phyloP scores from a whole-genome alignment of 2,888 invertebrate species.

The Byasa hedistus region DNA sequence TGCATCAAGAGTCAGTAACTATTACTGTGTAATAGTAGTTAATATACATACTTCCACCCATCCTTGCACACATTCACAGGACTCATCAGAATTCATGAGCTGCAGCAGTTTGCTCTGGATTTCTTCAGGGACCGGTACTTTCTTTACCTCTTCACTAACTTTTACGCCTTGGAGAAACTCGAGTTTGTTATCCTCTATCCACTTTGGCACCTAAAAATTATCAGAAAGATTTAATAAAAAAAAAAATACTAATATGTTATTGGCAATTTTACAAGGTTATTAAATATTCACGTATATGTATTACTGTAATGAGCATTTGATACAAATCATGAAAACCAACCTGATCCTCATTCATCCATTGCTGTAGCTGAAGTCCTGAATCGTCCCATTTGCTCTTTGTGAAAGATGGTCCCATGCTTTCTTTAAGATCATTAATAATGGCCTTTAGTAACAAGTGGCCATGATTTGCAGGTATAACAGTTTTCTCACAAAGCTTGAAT shows the following conservation, averaged over 20 bases:
- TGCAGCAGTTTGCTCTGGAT: constrained; percentile 64
- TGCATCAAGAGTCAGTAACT: too few relatives aligned
- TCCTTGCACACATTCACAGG: constrained; percentile 66
- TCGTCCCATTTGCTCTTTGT: constrained; percentile 71
- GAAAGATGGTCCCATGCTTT: constrained; percentile 71
- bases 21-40: too few relatives aligned
- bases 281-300: neutral
- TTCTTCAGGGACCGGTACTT: constrained; percentile 58
- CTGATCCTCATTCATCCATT: constrained; percentile 72
- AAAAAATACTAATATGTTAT: too few relatives aligned
- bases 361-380: constrained; percentile 58
- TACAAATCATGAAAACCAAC: constrained; percentile 38
- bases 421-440: constrained; percentile 61
- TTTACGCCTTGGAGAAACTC: constrained; percentile 64
- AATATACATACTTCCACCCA: constrained; percentile 64
- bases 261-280: neutral
- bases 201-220: constrained; percentile 53
- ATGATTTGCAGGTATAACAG: constrained; percentile 57
- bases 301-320: neutral
- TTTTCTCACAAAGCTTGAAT: constrained; percentile 54
- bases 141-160: constrained; percentile 51
- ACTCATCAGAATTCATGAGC: constrained; percentile 67
- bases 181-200: constrained; percentile 67
- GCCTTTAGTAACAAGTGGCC: constrained; percentile 64
- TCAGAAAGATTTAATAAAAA: too few relatives aligned